A percentile compares a stretch with the other conserved stretches of the same genome.
These are phyloP conservation scores for Heliconius charithonia DNA, from an alignment of 2,888 invertebrate species.

Conservation along the genomic window DNA sequence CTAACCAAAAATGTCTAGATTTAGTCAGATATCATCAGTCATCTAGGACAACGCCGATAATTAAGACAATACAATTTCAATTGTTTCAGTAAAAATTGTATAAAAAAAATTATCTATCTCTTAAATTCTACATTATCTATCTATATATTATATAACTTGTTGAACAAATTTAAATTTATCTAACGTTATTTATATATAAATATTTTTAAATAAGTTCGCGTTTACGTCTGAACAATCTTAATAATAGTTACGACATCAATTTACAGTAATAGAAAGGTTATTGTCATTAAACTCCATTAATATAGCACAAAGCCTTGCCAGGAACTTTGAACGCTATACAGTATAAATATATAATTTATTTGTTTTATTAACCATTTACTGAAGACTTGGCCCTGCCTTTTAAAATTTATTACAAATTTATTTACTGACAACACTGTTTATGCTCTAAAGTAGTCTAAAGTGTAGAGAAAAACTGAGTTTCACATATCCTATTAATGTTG, in stretches of 20 bases:
- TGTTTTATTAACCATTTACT: conserved; percentile 3
- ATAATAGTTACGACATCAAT: conserved; percentile 58
- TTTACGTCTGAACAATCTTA: conserved; percentile 33
- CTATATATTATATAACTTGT: too few relatives aligned
- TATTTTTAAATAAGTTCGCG: conserved; percentile 3
- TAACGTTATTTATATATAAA: neutral
- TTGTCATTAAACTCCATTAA: conserved; percentile 56
- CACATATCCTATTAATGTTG: neutral
- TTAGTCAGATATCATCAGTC: too few relatives aligned
- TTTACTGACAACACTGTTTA: neutral
- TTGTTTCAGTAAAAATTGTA: too few relatives aligned
- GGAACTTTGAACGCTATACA: conserved; percentile 29
- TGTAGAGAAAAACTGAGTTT: neutral
- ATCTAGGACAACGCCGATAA: too few relatives aligned
- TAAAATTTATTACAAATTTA: neutral
- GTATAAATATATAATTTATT: neutral
- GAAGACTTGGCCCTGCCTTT: neutral
- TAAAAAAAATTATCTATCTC: too few relatives aligned
- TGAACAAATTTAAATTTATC: too few relatives aligned
- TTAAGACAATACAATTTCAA: too few relatives aligned
- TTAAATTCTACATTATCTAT: too few relatives aligned
- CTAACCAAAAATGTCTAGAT: too few relatives aligned
- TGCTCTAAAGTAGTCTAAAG: neutral
- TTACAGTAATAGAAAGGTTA: conserved; percentile 61
- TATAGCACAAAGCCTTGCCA: conserved; percentile 46